These are phyloP conservation scores for Damaliscus lunatus DNA, from an alignment of 2,113 vertebrate genomes.

Conservation along the genomic window DNA sequence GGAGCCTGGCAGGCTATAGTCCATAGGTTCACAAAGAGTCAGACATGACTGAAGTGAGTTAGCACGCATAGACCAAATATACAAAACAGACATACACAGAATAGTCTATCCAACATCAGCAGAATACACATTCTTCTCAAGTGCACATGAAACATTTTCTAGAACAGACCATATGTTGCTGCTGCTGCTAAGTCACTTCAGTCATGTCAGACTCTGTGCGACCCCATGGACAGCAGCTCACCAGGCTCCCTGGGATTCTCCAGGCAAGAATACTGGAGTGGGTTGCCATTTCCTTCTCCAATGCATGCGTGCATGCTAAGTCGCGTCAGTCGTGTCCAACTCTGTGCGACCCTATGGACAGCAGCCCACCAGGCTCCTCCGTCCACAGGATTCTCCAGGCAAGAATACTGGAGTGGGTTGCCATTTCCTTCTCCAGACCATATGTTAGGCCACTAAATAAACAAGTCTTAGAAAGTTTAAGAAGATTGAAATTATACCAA, in stretches of 20 bases:
- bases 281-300: neutral
- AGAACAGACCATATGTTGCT: neutral
- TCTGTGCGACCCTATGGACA: neutral
- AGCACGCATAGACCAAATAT: neutral
- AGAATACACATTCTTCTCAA: neutral
- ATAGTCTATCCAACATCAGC: neutral
- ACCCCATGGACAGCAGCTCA: neutral
- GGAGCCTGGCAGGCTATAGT: neutral
- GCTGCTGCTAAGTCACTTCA: neutral
- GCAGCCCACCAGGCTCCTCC: neutral
- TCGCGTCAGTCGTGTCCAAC: rapidly evolving
- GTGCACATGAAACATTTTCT: neutral
- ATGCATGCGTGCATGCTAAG: neutral
- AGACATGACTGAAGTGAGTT: neutral
- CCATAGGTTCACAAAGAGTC: neutral
- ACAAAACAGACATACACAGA: neutral
- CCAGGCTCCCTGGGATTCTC: neutral
- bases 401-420: neutral
- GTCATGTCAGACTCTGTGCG: neutral
- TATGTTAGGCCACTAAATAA: neutral
- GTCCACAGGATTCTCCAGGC: neutral
- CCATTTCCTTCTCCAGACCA: neutral
- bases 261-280: neutral
- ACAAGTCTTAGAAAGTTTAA: neutral
- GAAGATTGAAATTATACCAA: neutral